Evolutionary conservation across 1,140 invertebrate species (phyloP), one percentile per base, ranked within the genome.

Genomic region (Mesaphorura yosii): DNA sequence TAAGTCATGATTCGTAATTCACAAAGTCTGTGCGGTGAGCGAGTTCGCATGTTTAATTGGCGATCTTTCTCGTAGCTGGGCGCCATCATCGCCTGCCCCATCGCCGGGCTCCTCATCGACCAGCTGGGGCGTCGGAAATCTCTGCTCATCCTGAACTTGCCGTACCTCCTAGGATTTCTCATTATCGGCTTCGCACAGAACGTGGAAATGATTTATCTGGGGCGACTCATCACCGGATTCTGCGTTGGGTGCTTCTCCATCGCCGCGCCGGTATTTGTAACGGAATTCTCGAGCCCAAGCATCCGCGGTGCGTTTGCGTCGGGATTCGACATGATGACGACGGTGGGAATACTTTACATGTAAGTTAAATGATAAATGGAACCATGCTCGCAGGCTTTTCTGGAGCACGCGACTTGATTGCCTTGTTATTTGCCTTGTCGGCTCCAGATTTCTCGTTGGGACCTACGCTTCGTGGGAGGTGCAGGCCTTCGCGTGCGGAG

Each of bases 251-350:
- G 66, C 75, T 74, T 86, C 23, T 81, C 79, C 55, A 68, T 76
- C 2, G 79, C 79, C 1, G 82, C 78, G 0, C 85, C 86, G 0
- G 74, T 87, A 48, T 92, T 88, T 64, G 82, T 83, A 0, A 82
- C 81, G 20, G 88, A 91, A 72, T 85, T 84, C 26, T 77, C 82
- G 0, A 82, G 88, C 57, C 82, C 78, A 53, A 73, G 78, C 2
- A 82, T 88, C 54, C 73, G 88, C 25, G 88, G 88, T 4, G 78
- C 78, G 1, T 69, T 90, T 1, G 85, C 88, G 0, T 81, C 86
- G 0, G 79, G 84, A 62, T 84, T 84, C 57, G 84, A 88, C 63
- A 67, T 87, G 7, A 80, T 83, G 73, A 74, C 86, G 31, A 83
- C 80, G 1, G 64, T 79, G 17, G 85, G 84, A 56, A 86, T 87